A percentile compares a stretch with the other conserved stretches of the same genome.
phyloP scores from a whole-genome alignment of 2,113 vertebrate species.

The Neolamprologus kungweensis region DNA sequence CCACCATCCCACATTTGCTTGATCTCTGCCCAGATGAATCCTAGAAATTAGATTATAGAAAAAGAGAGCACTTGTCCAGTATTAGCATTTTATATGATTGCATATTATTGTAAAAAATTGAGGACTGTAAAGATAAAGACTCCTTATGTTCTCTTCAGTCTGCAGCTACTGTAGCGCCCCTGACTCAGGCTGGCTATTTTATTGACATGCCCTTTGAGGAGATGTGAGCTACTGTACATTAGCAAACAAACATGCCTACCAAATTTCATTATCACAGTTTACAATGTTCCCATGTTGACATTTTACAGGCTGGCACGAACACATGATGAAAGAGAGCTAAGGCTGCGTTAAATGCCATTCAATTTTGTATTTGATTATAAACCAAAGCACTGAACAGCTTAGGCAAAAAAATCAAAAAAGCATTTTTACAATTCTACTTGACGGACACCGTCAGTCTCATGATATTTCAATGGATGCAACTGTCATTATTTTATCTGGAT shows the following conservation, averaged over 20 bases:
- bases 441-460: background rate
- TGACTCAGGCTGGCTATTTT: background rate
- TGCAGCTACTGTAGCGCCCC: background rate
- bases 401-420: background rate
- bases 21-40: slow-evolving; percentile 99
- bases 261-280: background rate
- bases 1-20: slow-evolving; percentile 99
- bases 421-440: background rate
- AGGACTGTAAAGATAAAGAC: background rate
- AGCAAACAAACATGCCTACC: background rate
- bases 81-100: background rate
- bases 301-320: background rate
- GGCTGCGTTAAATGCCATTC: background rate
- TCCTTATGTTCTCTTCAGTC: background rate
- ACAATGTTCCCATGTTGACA: background rate
- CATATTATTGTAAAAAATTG: background rate
- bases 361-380: background rate
- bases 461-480: background rate
- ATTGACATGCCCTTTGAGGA: background rate
- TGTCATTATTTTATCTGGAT: background rate
- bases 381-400: background rate
- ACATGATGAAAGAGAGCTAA: background rate
- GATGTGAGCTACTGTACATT: background rate
- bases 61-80: background rate
- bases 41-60: slow-evolving; percentile 54